A percentile compares a stretch with the other conserved stretches of the same genome.
Evolutionary conservation across 2,113 vertebrate species (phyloP).

Genomic region (Alligator mississippiensis): DNA sequence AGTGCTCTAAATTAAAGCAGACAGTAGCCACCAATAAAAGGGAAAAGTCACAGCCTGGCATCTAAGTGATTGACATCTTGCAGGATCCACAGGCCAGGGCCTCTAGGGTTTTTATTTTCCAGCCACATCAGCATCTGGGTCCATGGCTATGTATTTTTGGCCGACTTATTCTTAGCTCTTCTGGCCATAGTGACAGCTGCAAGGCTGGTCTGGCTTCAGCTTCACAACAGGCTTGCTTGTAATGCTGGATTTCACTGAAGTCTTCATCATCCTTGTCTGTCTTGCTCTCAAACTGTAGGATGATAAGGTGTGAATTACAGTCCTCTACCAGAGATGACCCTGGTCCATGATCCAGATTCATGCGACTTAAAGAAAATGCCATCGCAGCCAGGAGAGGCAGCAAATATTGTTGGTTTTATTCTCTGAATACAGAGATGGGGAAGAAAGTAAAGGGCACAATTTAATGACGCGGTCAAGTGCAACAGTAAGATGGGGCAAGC

Average conservation of each 20-base stretch:
- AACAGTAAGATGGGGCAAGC: not conserved
- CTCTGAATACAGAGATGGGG: not conserved
- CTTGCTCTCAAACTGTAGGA: not conserved
- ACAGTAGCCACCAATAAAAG: not conserved
- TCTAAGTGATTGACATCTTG: not conserved
- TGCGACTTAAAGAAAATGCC: not conserved
- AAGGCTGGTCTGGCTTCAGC: constrained; percentile 30
- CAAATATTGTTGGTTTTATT: not conserved
- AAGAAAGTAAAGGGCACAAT: not conserved
- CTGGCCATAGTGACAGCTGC: constrained; percentile 1
- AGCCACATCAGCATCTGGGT: constrained; percentile 32
- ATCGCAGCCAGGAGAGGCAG: not conserved
- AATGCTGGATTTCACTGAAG: not conserved
- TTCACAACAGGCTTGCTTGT: not conserved
- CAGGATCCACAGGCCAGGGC: constrained; percentile 12
- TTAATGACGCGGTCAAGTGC: too few relatives aligned
- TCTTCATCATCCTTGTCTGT: not conserved
- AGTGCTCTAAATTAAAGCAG: not conserved
- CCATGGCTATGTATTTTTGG: not conserved
- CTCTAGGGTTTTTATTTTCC: constrained; percentile 9
- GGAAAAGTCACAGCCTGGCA: not conserved
- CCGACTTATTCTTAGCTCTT: not conserved
- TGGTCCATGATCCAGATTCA: rapidly evolving
- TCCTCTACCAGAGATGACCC: not conserved
- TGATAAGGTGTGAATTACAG: not conserved